Conservation (phyloP, 1,140 invertebrate genomes). For the Philaenus spumarius region DNA sequence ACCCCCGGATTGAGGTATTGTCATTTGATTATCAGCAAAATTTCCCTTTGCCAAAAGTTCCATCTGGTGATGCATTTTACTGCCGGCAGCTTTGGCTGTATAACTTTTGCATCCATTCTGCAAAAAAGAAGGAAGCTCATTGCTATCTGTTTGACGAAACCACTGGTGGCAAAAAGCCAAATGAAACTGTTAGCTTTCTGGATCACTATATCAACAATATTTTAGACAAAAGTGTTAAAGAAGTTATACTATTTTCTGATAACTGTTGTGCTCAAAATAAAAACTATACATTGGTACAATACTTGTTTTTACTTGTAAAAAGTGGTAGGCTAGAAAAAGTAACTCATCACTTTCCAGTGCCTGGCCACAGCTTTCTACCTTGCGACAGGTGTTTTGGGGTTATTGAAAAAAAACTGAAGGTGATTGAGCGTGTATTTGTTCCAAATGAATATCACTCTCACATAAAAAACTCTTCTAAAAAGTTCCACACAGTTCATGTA, state of each 20-base stretch:
- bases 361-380: no score
- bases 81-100: not conserved
- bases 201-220: not conserved
- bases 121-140: not conserved
- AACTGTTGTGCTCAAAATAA: conserved; percentile 1
- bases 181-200: not conserved
- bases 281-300: conserved; percentile 1
- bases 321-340: no score
- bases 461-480: not conserved
- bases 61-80: conserved; percentile 2
- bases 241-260: conserved; percentile 2
- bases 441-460: not conserved
- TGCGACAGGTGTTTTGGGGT: no score
- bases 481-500: not conserved
- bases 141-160: not conserved
- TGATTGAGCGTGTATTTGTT: not conserved
- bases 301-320: no score
- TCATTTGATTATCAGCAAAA: conserved; percentile 3
- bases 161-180: not conserved
- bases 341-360: no score
- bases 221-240: not conserved
- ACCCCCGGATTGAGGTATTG: not conserved
- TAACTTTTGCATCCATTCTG: not conserved
- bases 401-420: no score
- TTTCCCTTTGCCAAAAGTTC: no score